Conservation (phyloP, 2,888 invertebrate genomes). For the Zootermopsis nevadensis region DNA sequence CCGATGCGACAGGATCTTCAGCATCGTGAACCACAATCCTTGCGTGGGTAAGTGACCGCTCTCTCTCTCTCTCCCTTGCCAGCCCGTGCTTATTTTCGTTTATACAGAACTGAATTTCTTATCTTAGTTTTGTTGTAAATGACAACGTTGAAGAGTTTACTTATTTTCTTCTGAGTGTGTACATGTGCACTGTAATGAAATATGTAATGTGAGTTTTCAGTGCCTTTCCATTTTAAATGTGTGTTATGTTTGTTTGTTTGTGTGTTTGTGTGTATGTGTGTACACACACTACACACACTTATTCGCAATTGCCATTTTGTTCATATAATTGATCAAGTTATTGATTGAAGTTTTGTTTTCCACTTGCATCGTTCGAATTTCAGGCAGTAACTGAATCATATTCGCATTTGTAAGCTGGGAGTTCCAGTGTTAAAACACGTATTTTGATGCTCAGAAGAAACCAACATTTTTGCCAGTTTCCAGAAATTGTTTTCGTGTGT, state of each 20-base stretch:
- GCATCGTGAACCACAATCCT: slow-evolving; percentile 91
- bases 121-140: neutral
- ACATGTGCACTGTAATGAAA: too few relatives aligned
- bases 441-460: neutral
- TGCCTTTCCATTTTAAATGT: too few relatives aligned
- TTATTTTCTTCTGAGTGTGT: too few relatives aligned
- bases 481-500: neutral
- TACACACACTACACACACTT: too few relatives aligned
- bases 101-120: neutral
- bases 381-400: neutral
- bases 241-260: too few relatives aligned
- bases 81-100: neutral
- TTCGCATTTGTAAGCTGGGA: neutral
- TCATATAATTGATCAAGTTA: neutral
- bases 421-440: neutral
- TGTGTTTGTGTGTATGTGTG: too few relatives aligned
- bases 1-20: slow-evolving; percentile 88
- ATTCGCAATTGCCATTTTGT: too few relatives aligned
- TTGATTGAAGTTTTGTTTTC: too few relatives aligned
- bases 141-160: neutral
- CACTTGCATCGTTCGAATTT: too few relatives aligned
- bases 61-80: neutral
- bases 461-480: slow-evolving; percentile 11
- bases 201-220: too few relatives aligned
- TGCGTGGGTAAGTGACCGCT: slow-evolving; percentile 84